These are phyloP conservation scores for Micronycteris hirsuta DNA, from an alignment of 2,113 vertebrate species.

Conservation along the genomic window DNA sequence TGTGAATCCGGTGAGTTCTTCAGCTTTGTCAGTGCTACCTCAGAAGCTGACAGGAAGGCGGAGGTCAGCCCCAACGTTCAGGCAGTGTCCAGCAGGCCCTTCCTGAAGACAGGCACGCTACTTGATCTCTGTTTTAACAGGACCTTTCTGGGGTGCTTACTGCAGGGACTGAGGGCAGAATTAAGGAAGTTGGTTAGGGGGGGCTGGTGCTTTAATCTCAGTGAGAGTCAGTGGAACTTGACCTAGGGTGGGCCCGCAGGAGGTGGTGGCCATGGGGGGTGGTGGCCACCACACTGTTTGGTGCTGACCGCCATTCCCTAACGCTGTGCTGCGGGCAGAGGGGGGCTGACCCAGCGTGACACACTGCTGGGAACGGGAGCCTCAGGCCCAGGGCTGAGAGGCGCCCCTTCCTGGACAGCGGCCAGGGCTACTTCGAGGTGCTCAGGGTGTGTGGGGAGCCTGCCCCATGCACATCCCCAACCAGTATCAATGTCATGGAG, in stretches of 20 bases:
- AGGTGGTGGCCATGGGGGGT: not conserved
- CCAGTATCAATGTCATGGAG: not conserved
- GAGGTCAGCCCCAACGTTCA: not conserved
- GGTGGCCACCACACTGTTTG: not conserved
- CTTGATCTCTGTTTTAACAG: not conserved
- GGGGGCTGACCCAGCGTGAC: not conserved
- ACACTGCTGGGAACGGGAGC: fast-evolving
- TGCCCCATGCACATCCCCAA: fast-evolving
- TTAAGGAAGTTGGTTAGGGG: not conserved
- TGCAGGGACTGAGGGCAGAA: not conserved
- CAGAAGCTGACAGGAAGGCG: not conserved
- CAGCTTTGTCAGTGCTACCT: not conserved
- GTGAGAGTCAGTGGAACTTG: not conserved
- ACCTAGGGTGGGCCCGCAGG: too few species aligned
- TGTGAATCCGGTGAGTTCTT: conserved; percentile 92
- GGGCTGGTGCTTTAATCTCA: not conserved
- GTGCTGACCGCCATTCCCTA: not conserved
- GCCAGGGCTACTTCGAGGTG: not conserved
- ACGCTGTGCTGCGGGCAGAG: not conserved
- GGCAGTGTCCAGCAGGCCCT: not conserved
- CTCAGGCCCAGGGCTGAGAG: not conserved
- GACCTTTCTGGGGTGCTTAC: not conserved
- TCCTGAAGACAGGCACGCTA: fast-evolving
- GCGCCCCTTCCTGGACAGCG: not conserved
- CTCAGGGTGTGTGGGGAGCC: not conserved